phyloP scores from a whole-genome alignment of 1,140 invertebrate species.

The Leptinotarsa lineolata region DNA sequence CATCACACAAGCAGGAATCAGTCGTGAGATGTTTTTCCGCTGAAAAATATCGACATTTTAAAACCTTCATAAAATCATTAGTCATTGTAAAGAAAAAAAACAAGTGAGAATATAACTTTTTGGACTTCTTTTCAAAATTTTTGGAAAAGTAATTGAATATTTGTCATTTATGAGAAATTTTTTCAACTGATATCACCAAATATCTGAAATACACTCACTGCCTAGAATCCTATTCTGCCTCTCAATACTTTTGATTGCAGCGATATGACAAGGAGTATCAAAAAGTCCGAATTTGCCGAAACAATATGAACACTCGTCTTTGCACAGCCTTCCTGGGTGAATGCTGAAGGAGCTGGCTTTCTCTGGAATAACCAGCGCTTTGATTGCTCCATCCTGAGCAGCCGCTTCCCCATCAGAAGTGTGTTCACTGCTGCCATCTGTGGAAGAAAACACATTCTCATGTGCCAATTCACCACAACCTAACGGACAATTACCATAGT shows the following conservation, averaged over 20 bases:
- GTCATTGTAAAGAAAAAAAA: neutral
- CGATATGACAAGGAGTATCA: slow-evolving; percentile 83
- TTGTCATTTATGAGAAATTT: no score
- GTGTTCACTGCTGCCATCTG: slow-evolving; percentile 56
- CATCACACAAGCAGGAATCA: slow-evolving; percentile 83
- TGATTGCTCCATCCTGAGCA: slow-evolving; percentile 61
- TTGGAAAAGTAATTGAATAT: no score
- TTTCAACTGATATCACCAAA: neutral
- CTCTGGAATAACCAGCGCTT: slow-evolving; percentile 78
- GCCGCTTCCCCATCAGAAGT: slow-evolving; percentile 56
- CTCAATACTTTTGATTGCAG: slow-evolving; percentile 79
- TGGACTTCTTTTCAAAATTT: no score
- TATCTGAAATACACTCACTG: slow-evolving; percentile 57
- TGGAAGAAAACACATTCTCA: neutral
- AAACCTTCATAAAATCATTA: no score
- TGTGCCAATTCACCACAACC: no score
- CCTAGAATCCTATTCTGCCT: slow-evolving; percentile 76
- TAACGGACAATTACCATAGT: no score
- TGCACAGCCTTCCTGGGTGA: slow-evolving; percentile 76
- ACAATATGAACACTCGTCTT: slow-evolving; percentile 83
- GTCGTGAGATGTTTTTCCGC: slow-evolving; percentile 76
- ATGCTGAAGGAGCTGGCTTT: slow-evolving; percentile 85
- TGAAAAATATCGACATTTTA: slow-evolving; percentile 48
- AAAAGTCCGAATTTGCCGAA: slow-evolving; percentile 82
- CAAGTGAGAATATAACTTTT: neutral